A percentile compares a stretch with the other conserved stretches of the same genome.
phyloP scores from a whole-genome alignment of 2,797 vertebrate species.

The Myotis myotis region DNA sequence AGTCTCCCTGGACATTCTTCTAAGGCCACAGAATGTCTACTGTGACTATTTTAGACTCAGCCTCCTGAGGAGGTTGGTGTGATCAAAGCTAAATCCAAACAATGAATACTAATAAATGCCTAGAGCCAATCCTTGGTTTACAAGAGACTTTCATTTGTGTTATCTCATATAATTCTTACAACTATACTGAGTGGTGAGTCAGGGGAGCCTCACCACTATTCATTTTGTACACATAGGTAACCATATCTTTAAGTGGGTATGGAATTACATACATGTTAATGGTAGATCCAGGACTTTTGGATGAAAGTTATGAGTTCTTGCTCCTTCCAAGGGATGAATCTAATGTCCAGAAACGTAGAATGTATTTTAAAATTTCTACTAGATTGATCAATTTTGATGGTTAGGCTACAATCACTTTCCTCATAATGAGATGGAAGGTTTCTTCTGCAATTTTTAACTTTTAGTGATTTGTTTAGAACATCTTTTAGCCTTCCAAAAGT shows the following conservation, averaged over 20 bases:
- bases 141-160: not conserved
- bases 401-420: not conserved
- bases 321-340: not conserved
- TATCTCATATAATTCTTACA: not conserved
- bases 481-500: not conserved
- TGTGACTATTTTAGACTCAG: not conserved
- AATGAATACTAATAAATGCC: not conserved
- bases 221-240: not conserved
- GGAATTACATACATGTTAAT: not conserved
- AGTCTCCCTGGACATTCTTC: not conserved
- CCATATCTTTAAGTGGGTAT: not conserved
- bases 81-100: not conserved
- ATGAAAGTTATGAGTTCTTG: conserved; percentile 10
- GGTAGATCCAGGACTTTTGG: not conserved
- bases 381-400: not conserved
- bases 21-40: not conserved
- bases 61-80: not conserved
- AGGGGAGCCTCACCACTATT: not conserved
- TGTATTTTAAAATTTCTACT: not conserved
- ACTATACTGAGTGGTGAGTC: not conserved
- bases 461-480: not conserved
- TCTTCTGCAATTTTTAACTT: not conserved
- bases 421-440: not conserved
- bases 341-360: not conserved
- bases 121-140: not conserved